Conservation (phyloP, 2,113 vertebrate species). For the Dinomys branickii region DNA sequence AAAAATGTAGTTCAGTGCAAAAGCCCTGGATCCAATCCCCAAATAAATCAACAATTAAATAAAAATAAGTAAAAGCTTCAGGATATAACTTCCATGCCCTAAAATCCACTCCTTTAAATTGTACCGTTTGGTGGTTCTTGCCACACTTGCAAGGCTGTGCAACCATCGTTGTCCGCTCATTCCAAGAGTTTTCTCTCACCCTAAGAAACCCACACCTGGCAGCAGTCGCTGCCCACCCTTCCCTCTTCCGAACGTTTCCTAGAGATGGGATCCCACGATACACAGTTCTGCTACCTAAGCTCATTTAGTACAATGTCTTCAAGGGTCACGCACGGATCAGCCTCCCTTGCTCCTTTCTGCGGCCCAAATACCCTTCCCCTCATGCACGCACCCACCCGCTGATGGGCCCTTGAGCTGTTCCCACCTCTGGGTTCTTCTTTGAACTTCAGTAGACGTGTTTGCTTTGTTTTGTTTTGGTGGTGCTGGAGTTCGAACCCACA, state of each 20-base stretch:
- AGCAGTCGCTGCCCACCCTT: background rate
- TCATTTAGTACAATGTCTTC: background rate
- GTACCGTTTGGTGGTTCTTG: background rate
- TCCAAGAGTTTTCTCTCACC: background rate
- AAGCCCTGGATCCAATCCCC: background rate
- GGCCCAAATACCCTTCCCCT: no score
- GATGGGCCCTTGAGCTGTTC: background rate
- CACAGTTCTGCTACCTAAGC: background rate
- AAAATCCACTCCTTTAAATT: background rate
- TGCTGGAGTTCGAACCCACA: background rate
- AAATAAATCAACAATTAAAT: background rate
- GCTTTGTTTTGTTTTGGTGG: background rate
- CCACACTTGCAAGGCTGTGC: background rate
- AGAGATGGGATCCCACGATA: background rate
- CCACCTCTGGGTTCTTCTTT: background rate
- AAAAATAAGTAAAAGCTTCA: background rate
- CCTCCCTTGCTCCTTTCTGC: background rate
- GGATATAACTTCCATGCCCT: background rate
- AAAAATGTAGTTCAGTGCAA: background rate
- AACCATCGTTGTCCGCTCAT: background rate
- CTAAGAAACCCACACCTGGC: background rate
- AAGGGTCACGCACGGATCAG: background rate
- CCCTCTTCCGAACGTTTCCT: background rate
- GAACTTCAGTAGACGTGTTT: background rate
- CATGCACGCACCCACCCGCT: background rate